Percentiles rank a stretch among this genome's conserved stretches.
Evolutionary conservation across 2,113 vertebrate genomes (phyloP).

Genomic region (Petroica traversi): DNA sequence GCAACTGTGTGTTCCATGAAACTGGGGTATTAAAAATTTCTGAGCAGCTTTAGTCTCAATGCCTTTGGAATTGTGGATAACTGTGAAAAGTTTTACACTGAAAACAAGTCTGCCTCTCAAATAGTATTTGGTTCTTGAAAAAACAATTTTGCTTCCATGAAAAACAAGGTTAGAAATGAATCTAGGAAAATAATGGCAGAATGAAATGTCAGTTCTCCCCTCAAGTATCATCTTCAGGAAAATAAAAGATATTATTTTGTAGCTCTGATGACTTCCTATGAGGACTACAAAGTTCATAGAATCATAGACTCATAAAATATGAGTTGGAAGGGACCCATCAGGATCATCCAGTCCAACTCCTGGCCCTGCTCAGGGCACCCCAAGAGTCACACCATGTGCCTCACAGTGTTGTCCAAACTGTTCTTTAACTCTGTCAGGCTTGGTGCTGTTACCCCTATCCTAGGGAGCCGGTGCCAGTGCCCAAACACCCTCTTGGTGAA

Average conservation of each 20-base stretch:
- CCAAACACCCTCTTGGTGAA: not conserved
- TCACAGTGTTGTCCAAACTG: not conserved
- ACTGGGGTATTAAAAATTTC: not conserved
- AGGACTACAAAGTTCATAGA: not conserved
- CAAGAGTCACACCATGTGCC: not conserved
- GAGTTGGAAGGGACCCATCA: not conserved
- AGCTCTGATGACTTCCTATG: not conserved
- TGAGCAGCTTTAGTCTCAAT: not conserved
- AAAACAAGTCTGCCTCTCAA: not conserved
- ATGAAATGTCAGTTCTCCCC: not conserved
- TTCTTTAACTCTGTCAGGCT: not conserved
- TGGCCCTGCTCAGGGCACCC: not conserved
- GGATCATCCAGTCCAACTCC: not conserved
- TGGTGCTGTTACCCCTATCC: not conserved
- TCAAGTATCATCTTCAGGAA: not conserved
- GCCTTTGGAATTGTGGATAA: not conserved
- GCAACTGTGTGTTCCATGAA: not conserved
- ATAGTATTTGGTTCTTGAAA: not conserved
- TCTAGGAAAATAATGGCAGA: not conserved
- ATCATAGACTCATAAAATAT: not conserved
- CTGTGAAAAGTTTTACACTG: not conserved
- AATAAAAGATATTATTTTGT: not conserved
- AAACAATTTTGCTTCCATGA: not conserved
- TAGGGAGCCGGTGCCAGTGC: not conserved
- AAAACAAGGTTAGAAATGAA: not conserved